Evolutionary conservation across 2,888 invertebrate species (phyloP).

Genomic region (Cerastis rubricosa): DNA sequence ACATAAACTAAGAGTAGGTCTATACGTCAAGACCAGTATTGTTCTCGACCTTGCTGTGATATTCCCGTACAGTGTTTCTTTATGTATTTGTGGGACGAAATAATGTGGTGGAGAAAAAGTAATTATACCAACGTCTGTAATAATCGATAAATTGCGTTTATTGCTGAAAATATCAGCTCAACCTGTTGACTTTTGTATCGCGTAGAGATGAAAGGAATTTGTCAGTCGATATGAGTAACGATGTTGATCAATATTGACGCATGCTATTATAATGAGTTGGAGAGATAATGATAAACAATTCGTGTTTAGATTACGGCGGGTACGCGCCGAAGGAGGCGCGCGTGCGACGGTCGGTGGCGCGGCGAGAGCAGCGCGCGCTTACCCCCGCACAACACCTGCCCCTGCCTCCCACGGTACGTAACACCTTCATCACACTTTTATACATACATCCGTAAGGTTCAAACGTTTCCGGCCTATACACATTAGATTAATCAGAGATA

Average conservation of each 20-base stretch:
- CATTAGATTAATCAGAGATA: too few species aligned
- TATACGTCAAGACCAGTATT: slow-evolving; percentile 19
- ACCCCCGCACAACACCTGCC: slow-evolving; percentile 83
- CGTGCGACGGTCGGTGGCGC: slow-evolving; percentile 81
- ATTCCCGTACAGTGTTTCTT: not conserved
- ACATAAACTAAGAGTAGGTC: slow-evolving; percentile 21
- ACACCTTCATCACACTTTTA: slow-evolving; percentile 9
- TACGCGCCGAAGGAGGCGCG: slow-evolving; percentile 87
- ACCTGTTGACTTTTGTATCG: slow-evolving; percentile 43
- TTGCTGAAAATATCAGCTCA: slow-evolving; percentile 16
- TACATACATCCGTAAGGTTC: not conserved
- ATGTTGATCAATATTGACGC: slow-evolving; percentile 52
- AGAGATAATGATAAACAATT: slow-evolving; percentile 46
- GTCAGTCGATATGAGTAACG: slow-evolving; percentile 32
- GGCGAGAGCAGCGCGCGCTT: slow-evolving; percentile 84
- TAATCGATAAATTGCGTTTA: slow-evolving; percentile 8
- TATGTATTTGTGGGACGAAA: slow-evolving; percentile 31
- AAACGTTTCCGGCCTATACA: too few species aligned
- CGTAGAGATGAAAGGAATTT: slow-evolving; percentile 42
- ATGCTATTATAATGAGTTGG: slow-evolving; percentile 47
- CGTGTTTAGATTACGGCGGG: slow-evolving; percentile 83
- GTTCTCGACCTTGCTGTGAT: slow-evolving; percentile 13
- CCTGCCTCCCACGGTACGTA: slow-evolving; percentile 84
- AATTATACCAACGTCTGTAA: slow-evolving; percentile 13
- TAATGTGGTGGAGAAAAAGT: slow-evolving; percentile 46